Evolutionary conservation across 2,113 vertebrate genomes (phyloP), one percentile per base, ranked within the genome.

Genomic region (zebrafish (Danio rerio)): DNA sequence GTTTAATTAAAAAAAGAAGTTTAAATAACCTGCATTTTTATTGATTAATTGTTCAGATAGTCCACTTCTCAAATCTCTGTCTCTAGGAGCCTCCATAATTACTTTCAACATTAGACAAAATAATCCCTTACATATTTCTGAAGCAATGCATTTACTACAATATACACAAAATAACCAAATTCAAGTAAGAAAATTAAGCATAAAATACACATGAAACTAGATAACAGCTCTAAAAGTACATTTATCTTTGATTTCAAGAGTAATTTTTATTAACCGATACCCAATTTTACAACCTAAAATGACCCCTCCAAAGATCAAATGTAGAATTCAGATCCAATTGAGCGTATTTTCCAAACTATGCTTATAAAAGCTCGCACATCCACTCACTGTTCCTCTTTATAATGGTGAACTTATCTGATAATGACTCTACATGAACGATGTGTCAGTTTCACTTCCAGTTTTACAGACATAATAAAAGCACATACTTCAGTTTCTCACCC

Each of bases 361-460:
- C n/a, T n/a, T 66, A 8, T 43, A 43, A 45, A 47, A 20, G n/a
- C 66, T 69, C n/a, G 47, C 43, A 69, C 66, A 69, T 47, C 43
- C 43, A 9, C n/a, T 75, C 55, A 4, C 40, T 45, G 18, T 73
- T 52, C 50, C 52, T 56, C 52, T 31, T 55, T 74, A 56, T 56
- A 74, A 18, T 1, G 9, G 9, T 45, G 40, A 68, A 11, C 42
- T 9, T 5, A 7, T 15, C 31, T 9, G 7, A 0, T 13, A 63
- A 42, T 65, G 62, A 65, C 11, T 63, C 42, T 45, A 45, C 1
- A 66, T 10, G 15, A 43, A 6, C 0, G 1, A 16, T 10, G n/a
- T 49, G 31, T 9, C 13, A 72, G 10, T 72, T 53, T 72, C 70
- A 55, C 71, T 69, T 69, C 66, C 52, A 56, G 52, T 18, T 74